Evolutionary conservation across 2,113 vertebrate species (phyloP).

Genomic region (Chrysochloris asiatica): DNA sequence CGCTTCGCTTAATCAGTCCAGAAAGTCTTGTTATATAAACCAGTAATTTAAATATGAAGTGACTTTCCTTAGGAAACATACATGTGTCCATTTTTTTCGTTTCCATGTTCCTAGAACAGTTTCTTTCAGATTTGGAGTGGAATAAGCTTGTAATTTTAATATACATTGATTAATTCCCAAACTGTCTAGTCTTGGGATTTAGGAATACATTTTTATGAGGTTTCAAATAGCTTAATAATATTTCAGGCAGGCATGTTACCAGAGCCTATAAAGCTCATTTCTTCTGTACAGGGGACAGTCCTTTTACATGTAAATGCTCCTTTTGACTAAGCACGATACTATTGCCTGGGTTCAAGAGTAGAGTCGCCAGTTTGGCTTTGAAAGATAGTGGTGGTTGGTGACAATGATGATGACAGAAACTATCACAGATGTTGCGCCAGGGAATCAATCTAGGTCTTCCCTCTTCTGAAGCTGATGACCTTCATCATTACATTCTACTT

Average conservation of each 20-base stretch:
- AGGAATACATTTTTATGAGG: constrained; percentile 19
- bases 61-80: constrained; percentile 46
- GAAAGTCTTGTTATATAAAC: constrained; percentile 64
- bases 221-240: not conserved
- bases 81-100: not conserved
- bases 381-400: not conserved
- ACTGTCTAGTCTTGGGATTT: not conserved
- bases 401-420: rapidly evolving
- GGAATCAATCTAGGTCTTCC: not conserved
- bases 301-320: not conserved
- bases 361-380: not conserved
- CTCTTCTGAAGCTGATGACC: not conserved
- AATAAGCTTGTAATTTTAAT: constrained; percentile 57
- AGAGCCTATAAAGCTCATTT: not conserved
- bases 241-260: not conserved
- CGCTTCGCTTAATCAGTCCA: constrained; percentile 43
- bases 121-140: constrained; percentile 31
- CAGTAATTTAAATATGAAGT: constrained; percentile 65
- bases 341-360: not conserved
- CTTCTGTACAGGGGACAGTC: not conserved
- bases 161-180: constrained; percentile 29
- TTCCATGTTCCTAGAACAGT: constrained; percentile 35
- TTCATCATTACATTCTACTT: not conserved
- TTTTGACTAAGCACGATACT: not conserved
- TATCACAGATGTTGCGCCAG: not conserved